Evolutionary conservation across 2,113 vertebrate genomes (phyloP).

Genomic region (Chloebia gouldiae): DNA sequence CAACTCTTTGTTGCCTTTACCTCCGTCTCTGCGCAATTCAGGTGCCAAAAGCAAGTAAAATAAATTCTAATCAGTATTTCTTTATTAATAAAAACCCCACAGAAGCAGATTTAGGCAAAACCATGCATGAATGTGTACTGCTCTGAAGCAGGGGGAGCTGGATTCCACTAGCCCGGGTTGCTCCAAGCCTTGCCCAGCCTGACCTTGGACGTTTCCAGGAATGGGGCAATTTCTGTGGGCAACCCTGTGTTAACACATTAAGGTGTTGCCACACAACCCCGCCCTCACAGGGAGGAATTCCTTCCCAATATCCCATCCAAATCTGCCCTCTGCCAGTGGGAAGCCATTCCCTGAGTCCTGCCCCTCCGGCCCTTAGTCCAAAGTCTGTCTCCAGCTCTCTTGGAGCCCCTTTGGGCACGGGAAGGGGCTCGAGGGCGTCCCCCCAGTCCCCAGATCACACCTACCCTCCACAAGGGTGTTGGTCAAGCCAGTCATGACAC

Average conservation of each 20-base stretch:
- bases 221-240: neutral
- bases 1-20: neutral
- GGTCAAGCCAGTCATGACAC: conserved; percentile 92
- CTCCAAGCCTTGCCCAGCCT: neutral
- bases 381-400: neutral
- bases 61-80: neutral
- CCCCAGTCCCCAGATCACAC: neutral
- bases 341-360: neutral
- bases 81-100: neutral
- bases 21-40: rapidly evolving
- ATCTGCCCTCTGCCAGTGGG: neutral
- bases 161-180: neutral
- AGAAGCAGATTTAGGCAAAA: neutral
- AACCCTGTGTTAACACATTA: no score
- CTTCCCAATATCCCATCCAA: rapidly evolving
- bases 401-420: neutral
- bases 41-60: neutral
- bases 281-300: neutral
- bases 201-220: neutral
- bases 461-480: conserved; percentile 96
- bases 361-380: neutral
- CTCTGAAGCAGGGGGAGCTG: rapidly evolving
- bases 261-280: no score
- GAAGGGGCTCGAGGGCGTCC: neutral
- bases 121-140: neutral